Conservation (phyloP, 2,113 vertebrate genomes). For the Colistium nudipinnis region DNA sequence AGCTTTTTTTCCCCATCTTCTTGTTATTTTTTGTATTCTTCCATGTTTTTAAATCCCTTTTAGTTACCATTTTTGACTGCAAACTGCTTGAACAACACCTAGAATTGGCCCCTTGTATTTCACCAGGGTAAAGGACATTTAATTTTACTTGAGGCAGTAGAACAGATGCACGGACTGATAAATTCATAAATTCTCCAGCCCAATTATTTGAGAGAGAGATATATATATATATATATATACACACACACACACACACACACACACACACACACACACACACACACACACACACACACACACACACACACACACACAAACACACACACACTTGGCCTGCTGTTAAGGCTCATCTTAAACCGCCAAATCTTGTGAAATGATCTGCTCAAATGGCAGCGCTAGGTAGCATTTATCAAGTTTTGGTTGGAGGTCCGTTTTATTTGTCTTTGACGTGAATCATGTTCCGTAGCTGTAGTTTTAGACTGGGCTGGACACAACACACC, state of each 20-base stretch:
- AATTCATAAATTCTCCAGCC: slow-evolving; percentile 9
- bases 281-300: not conserved
- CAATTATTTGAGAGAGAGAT: not conserved
- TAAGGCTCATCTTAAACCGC: not conserved
- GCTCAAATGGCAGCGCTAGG: not conserved
- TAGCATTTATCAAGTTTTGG: not conserved
- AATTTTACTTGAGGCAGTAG: slow-evolving; percentile 25
- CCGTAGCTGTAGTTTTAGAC: not conserved
- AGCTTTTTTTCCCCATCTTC: slow-evolving; percentile 19
- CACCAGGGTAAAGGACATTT: slow-evolving; percentile 20
- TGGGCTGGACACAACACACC: not conserved
- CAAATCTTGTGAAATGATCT: not conserved
- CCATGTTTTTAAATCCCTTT: slow-evolving; percentile 32
- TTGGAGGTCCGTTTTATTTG: not conserved
- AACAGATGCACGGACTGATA: not conserved
- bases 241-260: not conserved
- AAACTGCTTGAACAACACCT: slow-evolving; percentile 33
- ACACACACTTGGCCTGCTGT: not conserved
- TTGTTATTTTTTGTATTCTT: slow-evolving; percentile 21
- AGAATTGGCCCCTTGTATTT: slow-evolving; percentile 7
- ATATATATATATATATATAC: not conserved
- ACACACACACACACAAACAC: not conserved
- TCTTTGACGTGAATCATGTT: not conserved
- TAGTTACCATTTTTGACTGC: slow-evolving; percentile 1
- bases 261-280: not conserved